Evolutionary conservation across 1,140 invertebrate species (phyloP).

Genomic region (Habropoda laboriosa): DNA sequence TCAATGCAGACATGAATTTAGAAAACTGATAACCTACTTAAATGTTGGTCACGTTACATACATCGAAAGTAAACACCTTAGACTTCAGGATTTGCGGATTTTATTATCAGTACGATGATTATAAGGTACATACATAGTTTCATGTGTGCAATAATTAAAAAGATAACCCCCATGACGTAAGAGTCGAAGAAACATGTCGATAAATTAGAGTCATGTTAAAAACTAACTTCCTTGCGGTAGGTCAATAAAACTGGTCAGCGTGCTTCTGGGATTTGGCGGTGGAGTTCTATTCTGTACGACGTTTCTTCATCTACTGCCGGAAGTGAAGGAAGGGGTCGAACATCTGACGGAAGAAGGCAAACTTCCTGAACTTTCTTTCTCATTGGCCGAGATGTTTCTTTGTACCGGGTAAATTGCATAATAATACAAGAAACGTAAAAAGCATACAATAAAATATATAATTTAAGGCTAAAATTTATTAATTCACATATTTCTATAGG

Average conservation of each 20-base stretch:
- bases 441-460: too few species aligned
- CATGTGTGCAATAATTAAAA: not conserved
- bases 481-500: constrained; percentile 72
- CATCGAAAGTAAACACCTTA: not conserved
- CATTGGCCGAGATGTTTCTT: constrained; percentile 87
- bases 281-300: constrained; percentile 95
- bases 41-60: not conserved
- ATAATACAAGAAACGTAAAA: too few species aligned
- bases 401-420: constrained; percentile 86
- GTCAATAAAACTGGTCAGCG: constrained; percentile 80
- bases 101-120: constrained; percentile 16
- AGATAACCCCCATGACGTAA: not conserved
- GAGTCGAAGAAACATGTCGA: not conserved
- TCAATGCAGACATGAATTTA: not conserved
- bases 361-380: constrained; percentile 83
- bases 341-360: constrained; percentile 80
- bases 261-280: constrained; percentile 93
- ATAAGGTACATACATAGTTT: not conserved
- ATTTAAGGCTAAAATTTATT: not conserved
- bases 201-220: not conserved
- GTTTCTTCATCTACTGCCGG: constrained; percentile 94
- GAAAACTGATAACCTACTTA: not conserved
- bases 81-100: not conserved
- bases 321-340: constrained; percentile 88
- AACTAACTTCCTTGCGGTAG: constrained; percentile 45